Percentiles rank a stretch among this genome's conserved stretches.
Conservation (phyloP, 1,140 invertebrate species). For the Agraylea sexmaculata region DNA sequence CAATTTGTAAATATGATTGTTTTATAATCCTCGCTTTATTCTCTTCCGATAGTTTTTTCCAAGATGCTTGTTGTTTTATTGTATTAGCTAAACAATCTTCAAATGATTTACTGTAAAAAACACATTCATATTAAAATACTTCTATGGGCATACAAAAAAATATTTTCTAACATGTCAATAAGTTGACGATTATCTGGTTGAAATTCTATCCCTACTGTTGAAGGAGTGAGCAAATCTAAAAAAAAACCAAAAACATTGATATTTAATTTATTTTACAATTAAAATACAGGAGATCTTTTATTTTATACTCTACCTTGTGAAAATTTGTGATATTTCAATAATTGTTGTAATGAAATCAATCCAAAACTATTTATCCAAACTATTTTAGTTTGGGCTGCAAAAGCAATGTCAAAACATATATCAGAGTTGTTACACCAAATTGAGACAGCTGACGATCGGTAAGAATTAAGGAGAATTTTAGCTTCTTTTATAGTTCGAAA, state of each 20-base stretch:
- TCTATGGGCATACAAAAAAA: not conserved
- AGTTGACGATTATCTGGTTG: not conserved
- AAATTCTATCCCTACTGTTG: not conserved
- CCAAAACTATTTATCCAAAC: constrained; percentile 50
- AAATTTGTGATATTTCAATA: not conserved
- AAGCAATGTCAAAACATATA: constrained; percentile 41
- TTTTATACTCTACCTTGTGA: no score
- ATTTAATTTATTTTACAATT: no score
- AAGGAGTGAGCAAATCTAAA: no score
- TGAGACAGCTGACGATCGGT: constrained; percentile 37
- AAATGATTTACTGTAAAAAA: not conserved
- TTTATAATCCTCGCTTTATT: constrained; percentile 9
- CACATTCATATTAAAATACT: constrained; percentile 1
- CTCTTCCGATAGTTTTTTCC: constrained; percentile 1
- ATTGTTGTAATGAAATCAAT: constrained; percentile 35
- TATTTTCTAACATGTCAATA: not conserved
- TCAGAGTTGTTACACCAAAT: constrained; percentile 48
- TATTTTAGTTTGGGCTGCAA: constrained; percentile 30
- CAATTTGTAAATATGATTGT: constrained; percentile 5
- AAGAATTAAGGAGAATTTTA: constrained; percentile 43
- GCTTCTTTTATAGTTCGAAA: constrained; percentile 51
- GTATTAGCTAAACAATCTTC: constrained; percentile 6
- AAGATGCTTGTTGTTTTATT: constrained; percentile 11
- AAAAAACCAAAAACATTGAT: no score
- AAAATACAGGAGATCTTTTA: no score